Evolutionary conservation across 2,797 vertebrate species (phyloP).

Genomic region (Trachops cirrhosus): DNA sequence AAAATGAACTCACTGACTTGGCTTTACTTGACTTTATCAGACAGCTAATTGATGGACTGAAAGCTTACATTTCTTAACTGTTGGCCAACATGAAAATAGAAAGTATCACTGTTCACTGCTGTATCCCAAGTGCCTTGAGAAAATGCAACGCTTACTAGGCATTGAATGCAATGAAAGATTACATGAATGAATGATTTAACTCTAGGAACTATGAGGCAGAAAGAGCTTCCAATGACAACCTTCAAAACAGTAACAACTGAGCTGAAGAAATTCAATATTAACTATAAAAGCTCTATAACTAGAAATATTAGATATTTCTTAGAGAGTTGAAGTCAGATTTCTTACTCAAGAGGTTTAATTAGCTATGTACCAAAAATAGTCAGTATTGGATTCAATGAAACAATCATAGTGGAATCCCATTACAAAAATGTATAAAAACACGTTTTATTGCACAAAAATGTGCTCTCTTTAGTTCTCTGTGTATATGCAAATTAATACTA

Average conservation of each 20-base stretch:
- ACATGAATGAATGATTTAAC: neutral
- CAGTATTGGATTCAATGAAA: neutral
- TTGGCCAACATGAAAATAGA: neutral
- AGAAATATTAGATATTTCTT: neutral
- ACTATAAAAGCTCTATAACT: neutral
- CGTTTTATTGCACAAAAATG: neutral
- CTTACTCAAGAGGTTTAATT: neutral
- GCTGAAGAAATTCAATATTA: neutral
- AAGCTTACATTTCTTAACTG: neutral
- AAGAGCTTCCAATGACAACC: neutral
- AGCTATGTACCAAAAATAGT: neutral
- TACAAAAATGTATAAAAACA: neutral
- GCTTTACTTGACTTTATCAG: neutral
- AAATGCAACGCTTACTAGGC: neutral
- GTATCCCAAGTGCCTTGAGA: neutral
- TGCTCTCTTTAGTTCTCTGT: neutral
- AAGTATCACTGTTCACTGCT: neutral
- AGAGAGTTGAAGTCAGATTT: neutral
- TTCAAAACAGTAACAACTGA: neutral
- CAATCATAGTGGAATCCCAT: neutral
- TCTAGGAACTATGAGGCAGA: neutral
- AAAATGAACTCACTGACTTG: neutral
- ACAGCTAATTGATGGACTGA: neutral
- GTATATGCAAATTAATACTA: neutral
- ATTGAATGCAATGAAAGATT: neutral